A percentile compares a stretch with the other conserved stretches of the same genome.
Conservation (phyloP, 2,113 vertebrate species). For the Rynchops niger region DNA sequence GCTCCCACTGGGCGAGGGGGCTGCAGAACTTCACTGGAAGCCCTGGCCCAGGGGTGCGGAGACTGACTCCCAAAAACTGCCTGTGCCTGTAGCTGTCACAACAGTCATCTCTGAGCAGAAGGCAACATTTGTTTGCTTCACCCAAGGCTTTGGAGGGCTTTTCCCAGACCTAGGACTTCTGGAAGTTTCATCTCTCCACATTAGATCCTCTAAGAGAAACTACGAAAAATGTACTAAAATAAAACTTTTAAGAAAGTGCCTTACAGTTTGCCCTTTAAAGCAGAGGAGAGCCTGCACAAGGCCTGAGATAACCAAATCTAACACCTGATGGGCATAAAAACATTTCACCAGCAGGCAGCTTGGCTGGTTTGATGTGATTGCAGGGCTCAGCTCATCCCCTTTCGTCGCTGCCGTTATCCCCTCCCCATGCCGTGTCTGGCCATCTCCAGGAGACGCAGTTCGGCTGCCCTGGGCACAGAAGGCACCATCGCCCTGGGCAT, state of each 20-base stretch:
- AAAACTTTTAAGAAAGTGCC: background rate
- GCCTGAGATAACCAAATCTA: background rate
- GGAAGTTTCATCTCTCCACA: background rate
- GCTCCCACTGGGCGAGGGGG: background rate
- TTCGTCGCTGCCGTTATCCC: accelerated
- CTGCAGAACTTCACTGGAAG: background rate
- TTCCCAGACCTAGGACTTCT: background rate
- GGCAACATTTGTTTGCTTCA: background rate
- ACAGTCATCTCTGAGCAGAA: background rate
- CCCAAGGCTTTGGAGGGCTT: background rate
- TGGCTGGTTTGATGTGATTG: background rate
- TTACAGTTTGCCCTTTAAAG: background rate
- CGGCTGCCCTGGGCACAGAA: background rate
- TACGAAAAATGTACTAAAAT: accelerated
- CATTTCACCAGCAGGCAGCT: background rate
- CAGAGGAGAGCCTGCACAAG: background rate
- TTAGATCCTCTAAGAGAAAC: background rate
- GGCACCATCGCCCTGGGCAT: accelerated
- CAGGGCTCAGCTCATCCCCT: background rate
- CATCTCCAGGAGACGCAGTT: background rate
- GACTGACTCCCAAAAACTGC: background rate
- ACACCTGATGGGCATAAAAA: background rate
- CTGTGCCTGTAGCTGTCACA: background rate
- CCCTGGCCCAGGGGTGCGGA: background rate
- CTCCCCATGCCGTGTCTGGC: accelerated